These are phyloP conservation scores for Corbicula japonica DNA, from an alignment of 2,888 invertebrate species.

Conservation along the genomic window DNA sequence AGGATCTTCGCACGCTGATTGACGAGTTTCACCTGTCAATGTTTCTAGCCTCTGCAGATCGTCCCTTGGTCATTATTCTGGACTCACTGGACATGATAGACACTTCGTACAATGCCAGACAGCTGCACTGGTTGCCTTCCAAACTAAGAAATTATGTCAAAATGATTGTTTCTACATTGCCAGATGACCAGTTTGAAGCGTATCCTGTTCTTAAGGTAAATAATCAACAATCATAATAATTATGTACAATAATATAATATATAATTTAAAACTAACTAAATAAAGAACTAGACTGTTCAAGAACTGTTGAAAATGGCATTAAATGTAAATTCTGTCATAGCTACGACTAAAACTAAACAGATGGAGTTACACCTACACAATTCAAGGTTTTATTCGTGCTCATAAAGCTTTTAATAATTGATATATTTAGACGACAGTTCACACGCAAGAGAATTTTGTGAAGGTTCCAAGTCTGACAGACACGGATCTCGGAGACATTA, in stretches of 20 bases:
- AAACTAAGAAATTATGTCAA: conserved; percentile 74
- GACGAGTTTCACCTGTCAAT: conserved; percentile 67
- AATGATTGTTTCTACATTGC: conserved; percentile 80
- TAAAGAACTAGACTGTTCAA: no score
- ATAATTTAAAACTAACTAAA: no score
- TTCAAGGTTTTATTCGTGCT: no score
- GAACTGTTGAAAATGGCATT: no score
- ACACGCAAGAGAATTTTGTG: conserved; percentile 62
- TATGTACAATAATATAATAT: no score
- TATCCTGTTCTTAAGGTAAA: conserved; percentile 75
- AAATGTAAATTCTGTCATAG: no score
- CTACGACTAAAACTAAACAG: no score
- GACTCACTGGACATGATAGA: conserved; percentile 81
- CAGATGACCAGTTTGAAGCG: conserved; percentile 74
- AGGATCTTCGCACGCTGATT: conserved; percentile 71
- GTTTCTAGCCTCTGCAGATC: conserved; percentile 44
- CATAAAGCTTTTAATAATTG: no score
- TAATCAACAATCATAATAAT: no score
- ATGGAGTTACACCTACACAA: no score
- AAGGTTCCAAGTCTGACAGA: conserved; percentile 70
- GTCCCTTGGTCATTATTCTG: conserved; percentile 73
- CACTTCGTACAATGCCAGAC: conserved; percentile 74
- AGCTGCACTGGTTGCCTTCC: conserved; percentile 78
- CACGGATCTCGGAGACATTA: conserved; percentile 74
- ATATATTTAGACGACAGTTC: conserved; percentile 48